Percentiles rank a stretch among this genome's conserved stretches.
Conservation (phyloP, 1,140 invertebrate genomes). For the Coelopa frigida region DNA sequence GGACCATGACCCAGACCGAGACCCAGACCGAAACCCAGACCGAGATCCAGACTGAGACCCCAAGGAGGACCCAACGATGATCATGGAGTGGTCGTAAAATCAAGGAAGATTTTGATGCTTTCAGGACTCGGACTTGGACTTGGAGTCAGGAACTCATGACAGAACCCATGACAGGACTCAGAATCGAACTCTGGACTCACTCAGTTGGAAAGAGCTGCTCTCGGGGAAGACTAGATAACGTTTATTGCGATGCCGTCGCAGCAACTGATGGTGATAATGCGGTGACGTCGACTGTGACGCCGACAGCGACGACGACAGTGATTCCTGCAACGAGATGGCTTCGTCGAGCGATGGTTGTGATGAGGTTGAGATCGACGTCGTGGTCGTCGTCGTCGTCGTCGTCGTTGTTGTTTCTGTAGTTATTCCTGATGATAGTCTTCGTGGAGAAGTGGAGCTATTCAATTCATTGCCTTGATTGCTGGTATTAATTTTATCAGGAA, state of each 20-base stretch:
- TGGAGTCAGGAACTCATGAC: no score
- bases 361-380: neutral
- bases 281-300: no score
- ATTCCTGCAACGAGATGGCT: conserved; percentile 1
- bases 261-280: conserved; percentile 18
- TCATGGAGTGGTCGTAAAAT: no score
- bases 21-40: no score
- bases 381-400: neutral
- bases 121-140: no score
- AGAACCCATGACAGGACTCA: no score
- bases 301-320: neutral
- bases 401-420: neutral
- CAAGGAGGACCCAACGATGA: no score
- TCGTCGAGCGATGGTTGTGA: neutral
- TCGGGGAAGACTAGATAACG: conserved; percentile 70
- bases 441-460: neutral
- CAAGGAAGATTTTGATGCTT: no score
- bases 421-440: neutral
- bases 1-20: no score
- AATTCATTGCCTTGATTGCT: conserved; percentile 14
- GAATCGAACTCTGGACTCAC: conserved; percentile 45
- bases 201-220: conserved; percentile 65
- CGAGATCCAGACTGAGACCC: no score
- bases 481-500: conserved; percentile 17
- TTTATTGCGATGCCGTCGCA: conserved; percentile 40